Evolutionary conservation across 2,888 invertebrate genomes (phyloP).

Genomic region (Metellina segmentata): DNA sequence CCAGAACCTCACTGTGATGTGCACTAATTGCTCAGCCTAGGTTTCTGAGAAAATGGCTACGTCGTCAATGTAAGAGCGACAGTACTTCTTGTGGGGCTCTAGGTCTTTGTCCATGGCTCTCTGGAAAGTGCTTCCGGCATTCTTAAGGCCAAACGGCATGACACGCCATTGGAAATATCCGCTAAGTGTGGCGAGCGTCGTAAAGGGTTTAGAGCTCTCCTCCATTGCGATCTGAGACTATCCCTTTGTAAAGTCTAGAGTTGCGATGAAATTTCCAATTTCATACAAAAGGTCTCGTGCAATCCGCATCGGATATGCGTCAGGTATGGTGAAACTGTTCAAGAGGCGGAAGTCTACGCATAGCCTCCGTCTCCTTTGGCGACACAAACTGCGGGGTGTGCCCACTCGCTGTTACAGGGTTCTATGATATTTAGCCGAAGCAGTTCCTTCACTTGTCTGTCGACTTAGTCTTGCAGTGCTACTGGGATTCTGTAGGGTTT

Average conservation of each 20-base stretch:
- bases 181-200: not conserved
- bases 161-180: constrained; percentile 13
- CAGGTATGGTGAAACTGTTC: constrained; percentile 10
- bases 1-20: not conserved
- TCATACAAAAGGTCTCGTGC: constrained; percentile 2
- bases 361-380: constrained; percentile 19
- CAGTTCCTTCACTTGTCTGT: not conserved
- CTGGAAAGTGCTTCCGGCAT: not conserved
- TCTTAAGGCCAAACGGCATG: constrained; percentile 2
- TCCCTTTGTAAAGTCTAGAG: constrained; percentile 10
- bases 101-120: constrained; percentile 4
- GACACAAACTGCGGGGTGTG: constrained; percentile 9
- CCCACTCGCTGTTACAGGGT: not conserved
- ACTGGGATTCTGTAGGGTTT: too few relatives aligned
- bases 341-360: not conserved
- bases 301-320: constrained; percentile 13
- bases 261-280: constrained; percentile 5
- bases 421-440: not conserved
- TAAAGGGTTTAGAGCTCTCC: constrained; percentile 11
- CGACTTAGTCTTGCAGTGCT: not conserved
- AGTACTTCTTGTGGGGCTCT: not conserved
- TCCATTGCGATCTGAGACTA: constrained; percentile 10
- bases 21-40: not conserved
- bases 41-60: constrained; percentile 14
- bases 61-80: not conserved